Evolutionary conservation across 2,888 invertebrate genomes (phyloP).

Genomic region (Nematopogon swammerdamellus): DNA sequence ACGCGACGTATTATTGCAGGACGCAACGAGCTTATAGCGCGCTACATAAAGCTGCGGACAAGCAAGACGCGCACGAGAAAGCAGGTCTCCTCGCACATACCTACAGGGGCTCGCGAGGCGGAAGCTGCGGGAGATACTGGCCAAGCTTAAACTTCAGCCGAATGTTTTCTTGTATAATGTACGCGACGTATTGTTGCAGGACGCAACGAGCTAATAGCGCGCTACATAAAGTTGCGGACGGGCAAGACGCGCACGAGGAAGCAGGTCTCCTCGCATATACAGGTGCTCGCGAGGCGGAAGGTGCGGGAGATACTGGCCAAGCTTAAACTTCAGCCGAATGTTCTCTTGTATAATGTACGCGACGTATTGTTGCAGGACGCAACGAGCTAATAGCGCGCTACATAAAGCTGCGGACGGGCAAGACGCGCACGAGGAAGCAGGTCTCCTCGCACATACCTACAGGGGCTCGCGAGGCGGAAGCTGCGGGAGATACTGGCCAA

Average conservation of each 20-base stretch:
- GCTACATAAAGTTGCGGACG: conserved; percentile 99
- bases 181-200: too few species aligned
- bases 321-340: too few species aligned
- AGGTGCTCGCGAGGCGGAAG: conserved; percentile 98
- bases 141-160: conserved; percentile 97
- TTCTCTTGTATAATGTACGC: too few species aligned
- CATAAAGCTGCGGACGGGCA: conserved; percentile 98
- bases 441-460: too few species aligned
- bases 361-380: conserved; percentile 97
- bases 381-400: conserved; percentile 98
- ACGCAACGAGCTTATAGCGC: background rate
- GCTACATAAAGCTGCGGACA: conserved; percentile 55
- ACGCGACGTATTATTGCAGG: too few species aligned
- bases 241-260: too few species aligned
- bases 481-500: conserved; percentile 97
- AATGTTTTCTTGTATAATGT: too few species aligned
- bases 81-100: conserved; percentile 99
- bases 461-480: conserved; percentile 98
- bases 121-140: conserved; percentile 90
- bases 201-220: conserved; percentile 98
- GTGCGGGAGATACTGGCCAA: conserved; percentile 97
- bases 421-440: too few species aligned
- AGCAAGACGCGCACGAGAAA: conserved; percentile 99
- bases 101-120: conserved; percentile 98
- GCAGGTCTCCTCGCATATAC: too few species aligned